Percentiles rank a stretch among this genome's conserved stretches.
Evolutionary conservation across 2,113 vertebrate species (phyloP).

Genomic region (Eulemur rufifrons): DNA sequence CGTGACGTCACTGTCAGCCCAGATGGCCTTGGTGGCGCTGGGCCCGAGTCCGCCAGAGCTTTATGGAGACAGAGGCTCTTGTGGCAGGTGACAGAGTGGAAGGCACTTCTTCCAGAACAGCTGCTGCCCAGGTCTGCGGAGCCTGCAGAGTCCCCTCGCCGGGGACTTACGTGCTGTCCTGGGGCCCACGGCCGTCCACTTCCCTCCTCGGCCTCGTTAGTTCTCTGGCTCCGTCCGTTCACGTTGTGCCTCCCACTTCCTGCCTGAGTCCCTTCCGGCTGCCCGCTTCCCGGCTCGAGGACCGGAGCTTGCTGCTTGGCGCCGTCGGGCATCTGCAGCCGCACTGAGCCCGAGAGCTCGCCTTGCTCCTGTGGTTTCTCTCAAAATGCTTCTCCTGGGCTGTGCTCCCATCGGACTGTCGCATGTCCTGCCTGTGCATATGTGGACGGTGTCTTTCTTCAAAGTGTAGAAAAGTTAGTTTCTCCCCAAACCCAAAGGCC

Average conservation of each 20-base stretch:
- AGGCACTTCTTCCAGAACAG: neutral
- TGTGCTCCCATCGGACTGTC: neutral
- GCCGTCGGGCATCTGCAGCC: no score
- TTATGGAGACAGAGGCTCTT: neutral
- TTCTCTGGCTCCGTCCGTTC: neutral
- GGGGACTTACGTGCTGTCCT: neutral
- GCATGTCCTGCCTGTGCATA: neutral
- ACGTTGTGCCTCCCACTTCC: neutral
- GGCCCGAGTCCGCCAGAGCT: neutral
- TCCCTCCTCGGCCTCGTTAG: neutral
- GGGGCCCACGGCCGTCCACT: no score
- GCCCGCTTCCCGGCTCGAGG: neutral
- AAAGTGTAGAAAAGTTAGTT: neutral
- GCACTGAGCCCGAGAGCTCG: neutral
- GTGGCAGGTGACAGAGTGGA: neutral
- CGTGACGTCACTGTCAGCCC: neutral
- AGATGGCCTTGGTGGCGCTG: neutral
- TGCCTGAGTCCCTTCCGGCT: neutral
- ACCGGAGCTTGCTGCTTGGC: rapidly evolving
- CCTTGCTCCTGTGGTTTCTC: neutral
- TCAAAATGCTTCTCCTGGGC: no score
- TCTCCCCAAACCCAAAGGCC: neutral
- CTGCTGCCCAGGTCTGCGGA: neutral
- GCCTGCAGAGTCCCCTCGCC: neutral
- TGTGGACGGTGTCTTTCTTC: neutral